phyloP scores from a whole-genome alignment of 64 coral and sea anemone genomes.

The Porites australiensis region DNA sequence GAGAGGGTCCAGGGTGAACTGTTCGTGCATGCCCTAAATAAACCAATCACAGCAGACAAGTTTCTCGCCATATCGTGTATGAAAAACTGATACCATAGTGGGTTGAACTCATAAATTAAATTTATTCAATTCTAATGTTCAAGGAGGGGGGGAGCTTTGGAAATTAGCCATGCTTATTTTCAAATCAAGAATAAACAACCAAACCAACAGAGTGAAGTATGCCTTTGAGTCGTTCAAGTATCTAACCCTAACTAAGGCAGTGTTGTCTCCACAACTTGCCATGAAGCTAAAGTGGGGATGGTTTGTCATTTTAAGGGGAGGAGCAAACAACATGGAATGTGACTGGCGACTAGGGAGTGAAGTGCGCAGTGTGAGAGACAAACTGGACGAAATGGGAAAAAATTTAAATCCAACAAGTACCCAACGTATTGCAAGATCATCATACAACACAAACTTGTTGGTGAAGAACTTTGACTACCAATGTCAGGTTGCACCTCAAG shows the following conservation, averaged over 20 bases:
- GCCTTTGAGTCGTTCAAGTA: conserved; percentile 55
- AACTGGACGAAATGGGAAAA: conserved; percentile 34
- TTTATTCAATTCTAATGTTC: no score
- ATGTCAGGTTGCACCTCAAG: neutral
- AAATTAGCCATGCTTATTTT: conserved; percentile 37
- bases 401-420: conserved; percentile 37
- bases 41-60: no score
- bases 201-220: conserved; percentile 40
- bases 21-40: no score
- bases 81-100: no score
- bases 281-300: conserved; percentile 43
- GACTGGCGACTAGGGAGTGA: conserved; percentile 14
- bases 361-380: conserved; percentile 32
- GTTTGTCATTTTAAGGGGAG: conserved; percentile 44
- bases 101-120: no score
- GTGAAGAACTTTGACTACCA: neutral
- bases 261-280: conserved; percentile 24
- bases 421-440: conserved; percentile 2
- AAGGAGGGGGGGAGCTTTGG: conserved; percentile 16
- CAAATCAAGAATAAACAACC: conserved; percentile 30
- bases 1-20: no score
- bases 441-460: neutral
- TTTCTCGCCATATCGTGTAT: no score
- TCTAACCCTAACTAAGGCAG: conserved; percentile 31
- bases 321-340: conserved; percentile 40